Evolutionary conservation across 2,797 vertebrate species (phyloP), one percentile per base, ranked within the genome.

Genomic region (Halcyon smyrnensis): DNA sequence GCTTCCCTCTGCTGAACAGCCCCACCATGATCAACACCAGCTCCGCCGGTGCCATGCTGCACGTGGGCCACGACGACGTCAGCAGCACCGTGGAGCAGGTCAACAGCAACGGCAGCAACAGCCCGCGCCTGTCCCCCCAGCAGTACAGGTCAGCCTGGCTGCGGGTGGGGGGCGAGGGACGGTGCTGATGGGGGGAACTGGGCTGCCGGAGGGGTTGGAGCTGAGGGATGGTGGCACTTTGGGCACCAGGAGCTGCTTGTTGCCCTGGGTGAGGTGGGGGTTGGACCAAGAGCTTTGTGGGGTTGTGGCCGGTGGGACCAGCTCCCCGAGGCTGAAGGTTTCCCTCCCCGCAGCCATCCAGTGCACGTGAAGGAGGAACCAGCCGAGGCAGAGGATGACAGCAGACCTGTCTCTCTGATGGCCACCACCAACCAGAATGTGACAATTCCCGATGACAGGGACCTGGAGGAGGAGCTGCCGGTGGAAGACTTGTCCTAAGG

Each of bases 281-380:
- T 37, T 50, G 63, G 57, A 39, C 15, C 1, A 0, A 27, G 53
- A 37, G 27, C 3, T n/a, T 34, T 0, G 0, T 9, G 45, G 41
- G n/a, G 28, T 43, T 34, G 39, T 2, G 12, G 9, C 21, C 5
- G 2, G 30, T 8, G 21, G 71, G 67, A 25, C 3, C 3, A 1
- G 28, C 34, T 43, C 28, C 28, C 12, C 0, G 8, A 48, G 77
- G 78, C 89, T 87, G 75, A 95, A 77, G 88, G 69, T 34, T 93
- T 74, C 39, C 13, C 15, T 63, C 25, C 91, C 70, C 64, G 0
- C 97, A 99, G 99, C 97, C 99, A 99, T 97, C 98, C 98, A 92
- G 98, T 99, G 88, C 99, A 99, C 93, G 99, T 99, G 97, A 99
- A 99, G 98, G 99, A 99, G 98, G 99, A 99, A 90, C 99, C 99